These are phyloP conservation scores for Herpetotheres cachinnans DNA, from an alignment of 2,113 vertebrate species.

Conservation along the genomic window DNA sequence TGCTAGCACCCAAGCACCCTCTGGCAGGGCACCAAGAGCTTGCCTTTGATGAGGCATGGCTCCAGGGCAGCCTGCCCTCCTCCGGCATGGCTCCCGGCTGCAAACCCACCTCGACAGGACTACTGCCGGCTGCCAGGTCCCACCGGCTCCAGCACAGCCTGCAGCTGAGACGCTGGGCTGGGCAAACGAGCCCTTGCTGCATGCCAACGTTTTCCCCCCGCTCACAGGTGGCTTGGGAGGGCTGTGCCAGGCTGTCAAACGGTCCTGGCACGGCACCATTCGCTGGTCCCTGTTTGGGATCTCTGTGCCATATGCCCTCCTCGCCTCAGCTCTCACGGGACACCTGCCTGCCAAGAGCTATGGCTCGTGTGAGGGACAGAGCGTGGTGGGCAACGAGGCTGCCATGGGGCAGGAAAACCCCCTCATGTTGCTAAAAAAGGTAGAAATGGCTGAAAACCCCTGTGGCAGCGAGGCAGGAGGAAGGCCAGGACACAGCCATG, in stretches of 20 bases:
- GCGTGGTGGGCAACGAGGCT: background rate
- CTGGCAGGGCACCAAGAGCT: background rate
- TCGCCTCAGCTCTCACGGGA: background rate
- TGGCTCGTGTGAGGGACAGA: background rate
- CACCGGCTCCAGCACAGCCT: background rate
- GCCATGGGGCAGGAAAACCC: background rate
- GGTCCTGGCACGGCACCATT: background rate
- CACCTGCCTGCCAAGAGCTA: background rate
- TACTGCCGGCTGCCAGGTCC: background rate
- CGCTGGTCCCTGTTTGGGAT: background rate
- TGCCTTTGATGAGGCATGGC: rapidly evolving
- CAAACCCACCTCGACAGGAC: background rate
- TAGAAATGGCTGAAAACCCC: background rate
- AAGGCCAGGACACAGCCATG: background rate
- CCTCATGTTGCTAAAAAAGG: background rate
- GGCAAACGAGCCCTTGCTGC: background rate
- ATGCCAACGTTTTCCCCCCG: background rate
- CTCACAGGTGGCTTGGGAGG: background rate
- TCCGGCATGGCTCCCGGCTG: background rate
- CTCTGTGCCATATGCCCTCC: background rate
- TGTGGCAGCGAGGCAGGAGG: background rate
- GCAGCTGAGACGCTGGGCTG: background rate
- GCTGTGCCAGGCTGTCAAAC: background rate
- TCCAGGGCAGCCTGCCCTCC: background rate
- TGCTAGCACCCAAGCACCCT: background rate